phyloP scores from a whole-genome alignment of 1,140 invertebrate species.

The Drosophila burlai region DNA sequence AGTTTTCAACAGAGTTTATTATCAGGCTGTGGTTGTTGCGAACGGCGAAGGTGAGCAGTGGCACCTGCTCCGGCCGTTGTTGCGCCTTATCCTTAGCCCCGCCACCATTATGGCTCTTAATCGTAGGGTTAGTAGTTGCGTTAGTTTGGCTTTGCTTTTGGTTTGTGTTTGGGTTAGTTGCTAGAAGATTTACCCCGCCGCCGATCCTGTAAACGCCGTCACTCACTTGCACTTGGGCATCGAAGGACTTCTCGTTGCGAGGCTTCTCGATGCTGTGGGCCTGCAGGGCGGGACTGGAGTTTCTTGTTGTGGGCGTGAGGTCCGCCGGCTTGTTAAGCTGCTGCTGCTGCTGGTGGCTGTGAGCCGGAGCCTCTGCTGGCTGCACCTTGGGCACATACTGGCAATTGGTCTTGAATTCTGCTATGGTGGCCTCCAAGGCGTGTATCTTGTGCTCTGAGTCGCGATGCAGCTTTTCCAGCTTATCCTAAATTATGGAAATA shows the following conservation, averaged over 20 bases:
- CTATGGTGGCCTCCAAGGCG: conserved; percentile 48
- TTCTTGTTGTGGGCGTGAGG: conserved; percentile 38
- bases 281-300: conserved; percentile 40
- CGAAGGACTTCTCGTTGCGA: conserved; percentile 75
- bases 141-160: conserved; percentile 31
- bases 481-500: conserved; percentile 44
- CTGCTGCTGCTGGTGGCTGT: conserved; percentile 36
- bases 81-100: conserved; percentile 27
- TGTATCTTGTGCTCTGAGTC: conserved; percentile 62
- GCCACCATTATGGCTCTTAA: conserved; percentile 44
- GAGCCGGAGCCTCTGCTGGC: conserved; percentile 34
- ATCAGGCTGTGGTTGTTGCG: conserved; percentile 77
- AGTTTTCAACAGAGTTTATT: conserved; percentile 85
- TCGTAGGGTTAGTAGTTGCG: conserved; percentile 34
- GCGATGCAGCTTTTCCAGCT: conserved; percentile 55
- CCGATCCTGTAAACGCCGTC: conserved; percentile 79
- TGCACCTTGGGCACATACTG: conserved; percentile 59
- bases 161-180: conserved; percentile 71
- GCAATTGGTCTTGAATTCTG: conserved; percentile 67
- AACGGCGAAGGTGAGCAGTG: conserved; percentile 40
- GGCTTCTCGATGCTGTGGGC: conserved; percentile 72
- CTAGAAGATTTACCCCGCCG: conserved; percentile 63
- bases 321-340: conserved; percentile 58
- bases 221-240: conserved; percentile 84
- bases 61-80: conserved; percentile 16